Percentiles rank a stretch among this genome's conserved stretches.
phyloP scores from a whole-genome alignment of 2,113 vertebrate species.

The Recurvirostra avosetta region DNA sequence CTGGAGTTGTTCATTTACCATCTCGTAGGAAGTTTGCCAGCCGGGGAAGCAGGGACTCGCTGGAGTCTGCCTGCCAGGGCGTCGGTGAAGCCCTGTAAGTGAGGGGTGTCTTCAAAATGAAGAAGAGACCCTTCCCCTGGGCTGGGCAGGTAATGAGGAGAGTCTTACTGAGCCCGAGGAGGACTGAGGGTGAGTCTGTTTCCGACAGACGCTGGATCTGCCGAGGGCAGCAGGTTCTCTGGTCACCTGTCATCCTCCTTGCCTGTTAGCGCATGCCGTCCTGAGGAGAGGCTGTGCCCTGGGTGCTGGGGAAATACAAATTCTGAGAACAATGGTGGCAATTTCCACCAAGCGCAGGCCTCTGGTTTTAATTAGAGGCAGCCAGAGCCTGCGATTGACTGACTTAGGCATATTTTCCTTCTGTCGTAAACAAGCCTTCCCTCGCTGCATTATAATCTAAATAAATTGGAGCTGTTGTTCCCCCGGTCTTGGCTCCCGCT shows the following conservation, averaged over 20 bases:
- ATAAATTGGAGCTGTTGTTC: neutral
- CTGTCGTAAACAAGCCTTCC: neutral
- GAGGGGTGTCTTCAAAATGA: accelerated
- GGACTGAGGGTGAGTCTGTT: accelerated
- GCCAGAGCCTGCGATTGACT: neutral
- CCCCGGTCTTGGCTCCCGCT: neutral
- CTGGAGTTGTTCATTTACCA: accelerated
- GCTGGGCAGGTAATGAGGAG: neutral
- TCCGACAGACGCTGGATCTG: accelerated
- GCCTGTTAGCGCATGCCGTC: accelerated
- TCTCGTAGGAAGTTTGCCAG: accelerated
- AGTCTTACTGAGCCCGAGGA: accelerated
- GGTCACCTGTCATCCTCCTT: neutral
- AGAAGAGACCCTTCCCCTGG: neutral
- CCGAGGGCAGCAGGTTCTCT: neutral
- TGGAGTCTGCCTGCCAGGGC: neutral
- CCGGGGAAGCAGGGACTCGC: neutral
- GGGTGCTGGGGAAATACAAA: neutral
- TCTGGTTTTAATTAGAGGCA: neutral
- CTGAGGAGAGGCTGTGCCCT: accelerated
- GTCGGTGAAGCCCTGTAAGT: accelerated
- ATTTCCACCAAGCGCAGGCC: accelerated
- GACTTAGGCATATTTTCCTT: neutral
- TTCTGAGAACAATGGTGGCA: accelerated
- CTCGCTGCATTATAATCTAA: neutral